Base-by-base conservation (phyloP, 2,888 invertebrate species). In the Margaritifera margaritifera region DNA sequence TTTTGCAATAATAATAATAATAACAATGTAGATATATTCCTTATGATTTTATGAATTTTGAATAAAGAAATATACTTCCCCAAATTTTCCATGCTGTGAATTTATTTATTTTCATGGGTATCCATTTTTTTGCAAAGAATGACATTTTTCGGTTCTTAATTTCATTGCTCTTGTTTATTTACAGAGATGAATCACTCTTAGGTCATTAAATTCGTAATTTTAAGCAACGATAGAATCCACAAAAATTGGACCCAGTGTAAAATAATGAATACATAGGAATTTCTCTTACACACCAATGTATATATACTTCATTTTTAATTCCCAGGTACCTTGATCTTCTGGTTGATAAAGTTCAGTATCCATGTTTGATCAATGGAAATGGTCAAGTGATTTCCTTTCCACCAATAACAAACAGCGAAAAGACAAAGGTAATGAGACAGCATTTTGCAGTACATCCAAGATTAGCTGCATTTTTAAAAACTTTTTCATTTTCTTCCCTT, bases 401-500 rank as follows among this genome's bases (percentile, higher is more conserved):
- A 19, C 96, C 96, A 0, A 94, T 96, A 80, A 95, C 95, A 25
- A 96, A 96, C 90, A 93, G 94, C 69, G 95, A 95, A 65, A 90
- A 92, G 74, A 94, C 95, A 2, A 95, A 95, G 92, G 94, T 94
- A 88, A 75, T 64, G 24, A 18, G 51, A 19, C 20, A 60, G 0
- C 51, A 27, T 60, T 25, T 27, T 60, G 22, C 59, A 59, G 22
- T 59, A 60, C 18, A 19, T 18, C 27, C n/a, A 27, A 42, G 18
- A 25, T 25, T n/a, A 25, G 1, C 60, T 42, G 15, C 11, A 42
- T 3, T 31, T 27, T 61, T 42, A 5, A 6, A 8, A 18, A 20
- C 20, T 25, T 59, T 59, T 59, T 27, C 20, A 6, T 6, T 31
- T 60, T 18, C 31, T 27, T 4, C 18, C 18, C 31, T 20, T 8